A percentile compares a stretch with the other conserved stretches of the same genome.
Evolutionary conservation across 2,888 invertebrate genomes (phyloP).

Genomic region (Bellardia pandia): DNA sequence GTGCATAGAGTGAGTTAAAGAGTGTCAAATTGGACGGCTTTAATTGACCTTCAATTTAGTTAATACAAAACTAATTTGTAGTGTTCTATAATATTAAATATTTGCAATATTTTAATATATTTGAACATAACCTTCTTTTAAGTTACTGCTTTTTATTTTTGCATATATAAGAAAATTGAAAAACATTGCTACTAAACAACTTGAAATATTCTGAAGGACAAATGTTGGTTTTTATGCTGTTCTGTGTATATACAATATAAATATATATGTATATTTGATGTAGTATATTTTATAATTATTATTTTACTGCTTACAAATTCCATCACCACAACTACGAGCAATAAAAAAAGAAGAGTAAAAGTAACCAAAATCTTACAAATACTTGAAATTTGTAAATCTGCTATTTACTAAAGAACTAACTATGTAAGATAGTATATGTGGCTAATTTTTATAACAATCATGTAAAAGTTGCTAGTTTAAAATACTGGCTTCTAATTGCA

Average conservation of each 20-base stretch:
- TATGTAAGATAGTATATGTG: background rate
- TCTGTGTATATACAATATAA: background rate
- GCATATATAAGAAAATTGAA: background rate
- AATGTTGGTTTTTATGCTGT: background rate
- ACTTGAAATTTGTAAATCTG: background rate
- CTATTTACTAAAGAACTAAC: background rate
- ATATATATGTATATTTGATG: background rate
- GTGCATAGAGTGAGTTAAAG: no score
- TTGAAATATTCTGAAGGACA: constrained; percentile 21
- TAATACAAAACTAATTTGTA: no score
- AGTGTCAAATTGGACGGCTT: no score
- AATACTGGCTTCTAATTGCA: background rate
- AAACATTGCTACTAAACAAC: constrained; percentile 2
- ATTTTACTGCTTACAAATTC: background rate
- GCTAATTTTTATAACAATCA: no score
- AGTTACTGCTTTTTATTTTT: background rate
- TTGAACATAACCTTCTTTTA: no score
- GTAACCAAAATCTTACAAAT: constrained; percentile 23
- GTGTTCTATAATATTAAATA: no score
- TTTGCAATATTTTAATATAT: no score
- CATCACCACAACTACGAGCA: constrained; percentile 8
- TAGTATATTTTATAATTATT: background rate
- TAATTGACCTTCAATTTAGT: no score
- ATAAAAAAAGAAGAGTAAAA: background rate
- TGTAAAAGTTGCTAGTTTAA: background rate